Conservation (phyloP, 2,888 invertebrate genomes). For the Ennomos quercinarius region DNA sequence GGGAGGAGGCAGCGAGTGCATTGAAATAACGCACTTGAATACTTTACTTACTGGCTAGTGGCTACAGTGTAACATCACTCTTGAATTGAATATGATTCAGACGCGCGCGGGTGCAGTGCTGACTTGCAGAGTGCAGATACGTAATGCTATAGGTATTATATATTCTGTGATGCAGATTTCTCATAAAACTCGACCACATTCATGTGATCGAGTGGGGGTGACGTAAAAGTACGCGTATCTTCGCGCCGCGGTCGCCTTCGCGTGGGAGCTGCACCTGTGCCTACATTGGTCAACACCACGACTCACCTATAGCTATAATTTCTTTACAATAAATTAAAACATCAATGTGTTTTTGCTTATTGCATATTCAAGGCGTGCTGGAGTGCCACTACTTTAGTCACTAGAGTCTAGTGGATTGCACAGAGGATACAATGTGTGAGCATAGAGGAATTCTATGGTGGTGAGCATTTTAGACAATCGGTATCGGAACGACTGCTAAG, state of each 20-base stretch:
- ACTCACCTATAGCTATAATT: slow-evolving; percentile 48
- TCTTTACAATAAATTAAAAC: slow-evolving; percentile 56
- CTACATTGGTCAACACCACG: slow-evolving; percentile 47
- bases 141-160: too few relatives aligned
- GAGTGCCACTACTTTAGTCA: slow-evolving; percentile 30
- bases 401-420: slow-evolving; percentile 34
- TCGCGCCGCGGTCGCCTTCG: slow-evolving; percentile 54
- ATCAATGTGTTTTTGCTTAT: slow-evolving; percentile 54
- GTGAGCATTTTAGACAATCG: too few relatives aligned
- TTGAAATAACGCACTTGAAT: slow-evolving; percentile 20
- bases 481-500: too few relatives aligned
- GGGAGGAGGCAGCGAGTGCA: slow-evolving; percentile 12
- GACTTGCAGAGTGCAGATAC: too few relatives aligned
- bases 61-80: slow-evolving; percentile 7
- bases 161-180: background rate
- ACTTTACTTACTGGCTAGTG: slow-evolving; percentile 7
- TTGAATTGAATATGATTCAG: background rate
- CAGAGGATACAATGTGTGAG: slow-evolving; percentile 42
- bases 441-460: slow-evolving; percentile 33
- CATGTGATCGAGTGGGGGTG: too few relatives aligned
- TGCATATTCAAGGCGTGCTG: slow-evolving; percentile 49
- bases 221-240: slow-evolving; percentile 7
- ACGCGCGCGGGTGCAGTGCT: background rate
- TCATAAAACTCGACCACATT: too few relatives aligned
- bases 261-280: slow-evolving; percentile 63